A percentile compares a stretch with the other conserved stretches of the same genome.
These are phyloP conservation scores for Pollicipes pollicipes DNA, from an alignment of 1,140 invertebrate genomes.

Conservation along the genomic window DNA sequence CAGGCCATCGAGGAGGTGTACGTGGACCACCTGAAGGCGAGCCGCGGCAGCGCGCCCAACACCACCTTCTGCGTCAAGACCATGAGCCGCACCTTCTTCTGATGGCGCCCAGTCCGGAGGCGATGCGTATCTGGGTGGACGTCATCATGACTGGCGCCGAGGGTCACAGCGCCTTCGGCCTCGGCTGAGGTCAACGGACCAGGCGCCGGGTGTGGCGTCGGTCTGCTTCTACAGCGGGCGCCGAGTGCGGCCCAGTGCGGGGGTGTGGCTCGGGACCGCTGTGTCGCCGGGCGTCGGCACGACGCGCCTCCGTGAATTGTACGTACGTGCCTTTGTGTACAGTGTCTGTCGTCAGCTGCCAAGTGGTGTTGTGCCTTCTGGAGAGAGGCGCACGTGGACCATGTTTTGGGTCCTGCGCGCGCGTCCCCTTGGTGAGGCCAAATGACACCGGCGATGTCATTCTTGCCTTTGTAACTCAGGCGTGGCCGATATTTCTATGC, in stretches of 20 bases:
- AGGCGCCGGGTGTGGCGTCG: constrained; percentile 30
- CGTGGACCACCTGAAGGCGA: constrained; percentile 80
- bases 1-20: constrained; percentile 94
- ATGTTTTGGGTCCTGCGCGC: too few species aligned
- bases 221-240: neutral
- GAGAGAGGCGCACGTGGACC: too few species aligned
- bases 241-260: neutral
- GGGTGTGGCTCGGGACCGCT: neutral
- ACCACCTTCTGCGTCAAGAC: constrained; percentile 95
- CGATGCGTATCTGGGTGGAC: constrained; percentile 93
- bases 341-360: neutral
- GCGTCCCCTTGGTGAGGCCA: too few species aligned
- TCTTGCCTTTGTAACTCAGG: neutral
- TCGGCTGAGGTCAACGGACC: constrained; percentile 10
- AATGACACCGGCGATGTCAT: too few species aligned
- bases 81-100: constrained; percentile 70
- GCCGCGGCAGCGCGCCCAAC: constrained; percentile 74
- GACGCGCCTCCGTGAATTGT: too few species aligned
- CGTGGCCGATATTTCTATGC: neutral
- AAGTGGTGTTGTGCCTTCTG: too few species aligned
- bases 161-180: constrained; percentile 50
- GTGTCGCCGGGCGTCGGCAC: neutral
- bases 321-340: too few species aligned
- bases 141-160: constrained; percentile 79
- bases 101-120: constrained; percentile 80